Evolutionary conservation across 2,888 invertebrate genomes (phyloP), one percentile per base, ranked within the genome.

Genomic region (Epicampocera succincta): DNA sequence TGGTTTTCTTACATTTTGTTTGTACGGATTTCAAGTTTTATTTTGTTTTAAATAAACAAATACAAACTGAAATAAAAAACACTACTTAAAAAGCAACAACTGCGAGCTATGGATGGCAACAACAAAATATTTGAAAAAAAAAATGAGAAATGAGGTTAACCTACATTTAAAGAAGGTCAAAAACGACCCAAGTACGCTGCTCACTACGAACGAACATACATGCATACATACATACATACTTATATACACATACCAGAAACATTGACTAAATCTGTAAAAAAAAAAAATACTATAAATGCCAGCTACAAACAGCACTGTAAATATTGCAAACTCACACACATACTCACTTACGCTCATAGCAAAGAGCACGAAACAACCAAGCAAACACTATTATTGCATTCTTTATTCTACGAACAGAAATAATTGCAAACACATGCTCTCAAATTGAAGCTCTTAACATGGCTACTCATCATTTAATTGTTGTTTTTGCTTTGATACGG

Each of bases 151-250:
- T 89, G 89, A 89, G 89, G 89, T 89, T 89, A 82, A 89, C 89
- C 89, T 89, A 89, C 89, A 88, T 89, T 89, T 87, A 86, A 89
- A 89, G 89, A 89, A 89, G 89, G 89, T 89, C 89, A 89, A 89
- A 82, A 88, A 87, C 87, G 87, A 87, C 87, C 78, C 82, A 82
- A 82, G 82, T 82, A 82, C 82, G 63, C 78, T 68, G 33, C 74
- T 66, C 74, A 65, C 81, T 75, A 75, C 75, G 65, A 65, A 71
- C 58, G 69, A 13, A 61, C 65, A 21, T 15, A 25, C 33, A n/a
- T 3, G n/a, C n/a, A n/a, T n/a, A n/a, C n/a, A n/a, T n/a, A n/a
- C n/a, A n/a, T n/a, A n/a, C n/a, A n/a, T n/a, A n/a, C n/a, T n/a
- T n/a, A n/a, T n/a, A n/a, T n/a, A n/a, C n/a, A n/a, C n/a, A 42